Evolutionary conservation across 2,797 vertebrate genomes (phyloP).

Genomic region (Mus minutoides): DNA sequence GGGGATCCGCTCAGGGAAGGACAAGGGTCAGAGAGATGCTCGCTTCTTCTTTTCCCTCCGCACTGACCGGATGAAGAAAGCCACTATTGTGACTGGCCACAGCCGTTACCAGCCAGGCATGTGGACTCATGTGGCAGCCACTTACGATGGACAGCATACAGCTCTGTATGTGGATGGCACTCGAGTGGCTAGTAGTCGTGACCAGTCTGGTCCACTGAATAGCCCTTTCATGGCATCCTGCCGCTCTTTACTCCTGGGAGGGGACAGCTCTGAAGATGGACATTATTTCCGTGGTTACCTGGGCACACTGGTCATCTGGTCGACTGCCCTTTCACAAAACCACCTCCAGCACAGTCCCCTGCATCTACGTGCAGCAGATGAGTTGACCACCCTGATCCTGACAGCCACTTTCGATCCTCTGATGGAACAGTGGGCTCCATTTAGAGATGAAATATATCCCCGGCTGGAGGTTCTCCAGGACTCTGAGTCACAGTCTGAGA

Average conservation of each 20-base stretch:
- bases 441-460: constrained; percentile 90
- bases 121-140: constrained; percentile 95
- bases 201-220: constrained; percentile 93
- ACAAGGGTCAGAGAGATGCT: constrained; percentile 90
- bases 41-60: constrained; percentile 96
- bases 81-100: constrained; percentile 90
- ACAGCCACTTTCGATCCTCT: constrained; percentile 88
- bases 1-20: constrained; percentile 91
- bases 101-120: constrained; percentile 89
- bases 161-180: constrained; percentile 93
- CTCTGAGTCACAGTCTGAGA: constrained; percentile 85
- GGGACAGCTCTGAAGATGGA: constrained; percentile 89
- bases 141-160: constrained; percentile 93
- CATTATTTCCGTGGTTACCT: constrained; percentile 93
- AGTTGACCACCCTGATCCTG: constrained; percentile 83
- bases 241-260: constrained; percentile 93
- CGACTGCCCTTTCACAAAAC: constrained; percentile 85
- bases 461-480: constrained; percentile 84
- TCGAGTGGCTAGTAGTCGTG: constrained; percentile 90
- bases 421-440: constrained; percentile 89
- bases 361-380: constrained; percentile 65
- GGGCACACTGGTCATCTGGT: constrained; percentile 91
- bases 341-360: constrained; percentile 87
- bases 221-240: constrained; percentile 95
- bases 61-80: constrained; percentile 91